Percentiles rank a stretch among this genome's conserved stretches.
Evolutionary conservation across 1,140 invertebrate genomes (phyloP).

Genomic region (Chironomus tepperi): DNA sequence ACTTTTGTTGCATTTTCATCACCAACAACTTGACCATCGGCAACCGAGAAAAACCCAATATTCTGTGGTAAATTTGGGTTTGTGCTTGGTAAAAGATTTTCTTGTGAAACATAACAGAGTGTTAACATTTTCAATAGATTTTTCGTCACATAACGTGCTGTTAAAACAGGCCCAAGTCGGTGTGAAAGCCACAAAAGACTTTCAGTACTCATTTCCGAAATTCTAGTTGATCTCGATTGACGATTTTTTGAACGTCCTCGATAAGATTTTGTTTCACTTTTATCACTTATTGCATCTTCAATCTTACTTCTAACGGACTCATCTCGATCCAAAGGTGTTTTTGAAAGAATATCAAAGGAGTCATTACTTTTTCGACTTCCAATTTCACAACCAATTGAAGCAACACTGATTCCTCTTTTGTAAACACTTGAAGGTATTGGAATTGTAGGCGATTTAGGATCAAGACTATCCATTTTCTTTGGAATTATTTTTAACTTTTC

Average conservation of each 20-base stretch:
- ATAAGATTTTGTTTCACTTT: not conserved
- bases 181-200: constrained; percentile 88
- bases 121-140: constrained; percentile 91
- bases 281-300: not conserved
- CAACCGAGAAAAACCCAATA: constrained; percentile 46
- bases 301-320: constrained; percentile 19
- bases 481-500: constrained; percentile 29
- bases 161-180: constrained; percentile 88
- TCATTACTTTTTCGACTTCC: constrained; percentile 46
- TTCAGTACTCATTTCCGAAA: constrained; percentile 84
- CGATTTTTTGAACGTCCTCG: constrained; percentile 25
- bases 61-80: constrained; percentile 27
- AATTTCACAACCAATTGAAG: constrained; percentile 51
- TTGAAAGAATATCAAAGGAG: constrained; percentile 36
- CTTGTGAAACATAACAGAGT: constrained; percentile 81
- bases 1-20: constrained; percentile 77
- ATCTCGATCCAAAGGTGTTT: constrained; percentile 29
- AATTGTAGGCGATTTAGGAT: constrained; percentile 46
- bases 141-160: constrained; percentile 78
- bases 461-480: constrained; percentile 30
- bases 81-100: constrained; percentile 53
- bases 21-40: constrained; percentile 56
- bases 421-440: constrained; percentile 44
- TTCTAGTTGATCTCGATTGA: constrained; percentile 35
- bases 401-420: constrained; percentile 44